Evolutionary conservation across 2,888 invertebrate species (phyloP), one percentile per base, ranked within the genome.

Genomic region (Anticlea derivata): DNA sequence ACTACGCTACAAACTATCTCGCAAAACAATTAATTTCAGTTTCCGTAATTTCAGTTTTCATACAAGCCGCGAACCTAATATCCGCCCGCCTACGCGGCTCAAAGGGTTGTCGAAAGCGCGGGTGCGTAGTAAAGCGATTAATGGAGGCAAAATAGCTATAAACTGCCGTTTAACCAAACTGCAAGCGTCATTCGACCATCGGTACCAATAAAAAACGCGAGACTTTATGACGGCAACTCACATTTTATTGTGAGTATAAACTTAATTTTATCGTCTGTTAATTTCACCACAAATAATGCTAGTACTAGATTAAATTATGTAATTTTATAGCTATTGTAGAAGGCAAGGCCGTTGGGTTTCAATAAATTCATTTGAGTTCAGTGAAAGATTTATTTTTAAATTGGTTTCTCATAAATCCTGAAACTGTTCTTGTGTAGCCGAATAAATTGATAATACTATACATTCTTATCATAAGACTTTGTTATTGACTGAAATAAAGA

Each of bases 221-320:
- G 88, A 88, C 86, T 90, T 89, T 90, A 89, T 90, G 89, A 89
- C 86, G 87, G 88, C 88, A 87, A 87, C 90, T 89, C 89, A 87
- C 90, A 86, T 89, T 89, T 90, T 89, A 90, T 89, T 89, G 89
- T 89, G 87, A 88, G 85, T 89, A 89, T 90, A 90, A 90, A 90
- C 86, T 88, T 88, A 90, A 89, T 89, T 90, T 90, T 89, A 90
- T 88, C 83, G 90, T 88, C 89, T 88, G 89, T 90, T 90, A 89
- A 90, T 90, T 90, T 87, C 82, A 85, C 89, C 90, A 88, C 89
- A 88, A 90, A 87, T 89, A 88, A 86, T 87, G 73, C 80, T 86
- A 86, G 77, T 79, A 80, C 78, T 83, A 83, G 81, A 83, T 84
- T 85, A 83, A 81, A 83, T 86, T 80, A 82, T 78, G 78, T 85